phyloP scores from a whole-genome alignment of 2,797 vertebrate genomes.

The Sebastes alutus region DNA sequence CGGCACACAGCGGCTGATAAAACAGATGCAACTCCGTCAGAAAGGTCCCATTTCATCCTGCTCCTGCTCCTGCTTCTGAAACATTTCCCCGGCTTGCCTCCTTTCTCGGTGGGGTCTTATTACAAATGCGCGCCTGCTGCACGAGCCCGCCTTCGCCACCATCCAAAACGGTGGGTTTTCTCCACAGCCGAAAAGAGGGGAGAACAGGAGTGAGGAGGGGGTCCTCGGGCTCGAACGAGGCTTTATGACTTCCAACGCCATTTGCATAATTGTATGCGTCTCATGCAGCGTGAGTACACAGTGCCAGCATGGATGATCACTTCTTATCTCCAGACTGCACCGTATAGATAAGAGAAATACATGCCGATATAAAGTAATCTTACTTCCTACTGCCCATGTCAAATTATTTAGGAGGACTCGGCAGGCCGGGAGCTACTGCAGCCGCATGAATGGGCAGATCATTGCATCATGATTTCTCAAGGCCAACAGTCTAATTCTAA shows the following conservation, averaged over 20 bases:
- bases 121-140: constrained; percentile 60
- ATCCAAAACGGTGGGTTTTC: constrained; percentile 54
- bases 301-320: constrained; percentile 80
- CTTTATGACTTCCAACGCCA: constrained; percentile 77
- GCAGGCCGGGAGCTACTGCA: constrained; percentile 51
- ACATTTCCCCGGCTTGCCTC: constrained; percentile 30
- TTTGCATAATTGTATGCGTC: constrained; percentile 86
- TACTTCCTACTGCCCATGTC: constrained; percentile 70
- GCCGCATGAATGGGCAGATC: constrained; percentile 48
- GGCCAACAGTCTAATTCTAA: constrained; percentile 35
- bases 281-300: constrained; percentile 77
- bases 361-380: constrained; percentile 72
- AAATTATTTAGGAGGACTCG: constrained; percentile 74
- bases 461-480: constrained; percentile 48
- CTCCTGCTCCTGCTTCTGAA: constrained; percentile 43
- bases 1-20: constrained; percentile 5
- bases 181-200: constrained; percentile 44
- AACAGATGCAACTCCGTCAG: not conserved
- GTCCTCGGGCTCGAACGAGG: constrained; percentile 70
- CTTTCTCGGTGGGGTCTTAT: constrained; percentile 36
- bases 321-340: constrained; percentile 79
- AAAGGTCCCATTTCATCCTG: constrained; percentile 41
- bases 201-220: constrained; percentile 11
- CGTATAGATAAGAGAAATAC: constrained; percentile 79
- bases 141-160: constrained; percentile 19